Evolutionary conservation across 2,888 invertebrate genomes (phyloP), one percentile per base, ranked within the genome.

Genomic region (Rotaria sp.): DNA sequence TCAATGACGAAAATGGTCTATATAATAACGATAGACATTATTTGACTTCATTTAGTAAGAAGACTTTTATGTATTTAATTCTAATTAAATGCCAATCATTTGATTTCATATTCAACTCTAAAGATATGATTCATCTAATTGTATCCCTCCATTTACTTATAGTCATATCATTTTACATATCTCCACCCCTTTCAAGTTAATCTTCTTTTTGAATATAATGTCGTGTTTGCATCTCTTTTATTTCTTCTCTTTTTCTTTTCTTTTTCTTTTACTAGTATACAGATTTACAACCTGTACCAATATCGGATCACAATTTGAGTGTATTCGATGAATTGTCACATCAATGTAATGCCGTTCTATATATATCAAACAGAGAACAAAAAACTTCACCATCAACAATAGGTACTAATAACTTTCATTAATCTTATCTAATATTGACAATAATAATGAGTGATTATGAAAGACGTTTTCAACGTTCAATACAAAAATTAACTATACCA

Each of bases 391-490:
- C 15, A 18, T 3, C 24, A 38, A 18, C 21, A 35, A 67, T 30
- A 67, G 35, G 18, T 35, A 67, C 4, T 35, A 21, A 67, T 2
- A 67, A 35, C 30, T 18, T 15, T 35, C 67, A 67, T 67, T 35
- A 35, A 67, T 67, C 67, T 30, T 18, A 35, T 15, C 67, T 67
- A 67, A 67, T 38, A 21, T 5, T 21, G 30, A 35, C 67, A 35
- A 26, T 38, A 67, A 67, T 67, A 13, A 80, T n/a, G 21, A 24
- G 15, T 8, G 80, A 80, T n/a, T 45, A 80, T 24, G 45, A 80
- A 45, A 26, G n/a, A 80, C 80, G 80, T 45, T 80, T 80, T 80
- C 80, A 80, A 80, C 10, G n/a, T 45, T 80, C 80, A 15, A 15
- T 80, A 26, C 45, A 80, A 45, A 80, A 80, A 80, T 45, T 80